Percentiles rank a stretch among this genome's conserved stretches.
Evolutionary conservation across 2,113 vertebrate genomes (phyloP).

Genomic region (Globicephala melas): DNA sequence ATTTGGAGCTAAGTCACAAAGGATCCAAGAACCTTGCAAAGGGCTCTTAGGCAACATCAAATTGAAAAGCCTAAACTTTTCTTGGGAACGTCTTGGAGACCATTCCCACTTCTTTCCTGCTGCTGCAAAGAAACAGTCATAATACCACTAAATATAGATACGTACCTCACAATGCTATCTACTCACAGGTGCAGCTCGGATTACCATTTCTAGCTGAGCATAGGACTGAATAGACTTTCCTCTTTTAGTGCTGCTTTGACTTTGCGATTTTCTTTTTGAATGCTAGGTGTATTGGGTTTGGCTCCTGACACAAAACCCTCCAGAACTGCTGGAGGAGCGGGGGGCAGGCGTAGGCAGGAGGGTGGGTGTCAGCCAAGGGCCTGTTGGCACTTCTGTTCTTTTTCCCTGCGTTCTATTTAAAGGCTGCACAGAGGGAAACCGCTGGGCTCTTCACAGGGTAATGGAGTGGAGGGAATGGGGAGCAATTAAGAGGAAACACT

Average conservation of each 20-base stretch:
- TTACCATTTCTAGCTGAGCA: background rate
- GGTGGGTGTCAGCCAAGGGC: background rate
- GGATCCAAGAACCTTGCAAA: background rate
- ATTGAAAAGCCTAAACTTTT: constrained; percentile 37
- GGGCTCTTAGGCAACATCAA: background rate
- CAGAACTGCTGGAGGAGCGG: background rate
- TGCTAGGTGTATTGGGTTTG: background rate
- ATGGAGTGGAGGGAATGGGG: background rate
- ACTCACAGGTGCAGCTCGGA: background rate
- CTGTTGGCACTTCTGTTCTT: background rate
- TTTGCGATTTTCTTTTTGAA: background rate
- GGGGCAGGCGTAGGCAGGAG: background rate
- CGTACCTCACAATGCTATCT: background rate
- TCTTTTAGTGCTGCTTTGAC: background rate
- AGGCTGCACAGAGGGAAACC: background rate
- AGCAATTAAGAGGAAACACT: background rate
- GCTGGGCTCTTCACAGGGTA: background rate
- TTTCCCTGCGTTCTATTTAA: background rate
- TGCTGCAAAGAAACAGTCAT: constrained; percentile 34
- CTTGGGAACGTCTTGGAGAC: constrained; percentile 17
- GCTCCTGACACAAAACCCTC: background rate
- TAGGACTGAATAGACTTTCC: background rate
- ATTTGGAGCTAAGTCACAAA: background rate
- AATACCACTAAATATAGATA: constrained; percentile 14
- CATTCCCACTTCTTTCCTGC: background rate